A percentile compares a stretch with the other conserved stretches of the same genome.
Conservation (phyloP, 2,113 vertebrate species). For the Tautogolabrus adspersus region DNA sequence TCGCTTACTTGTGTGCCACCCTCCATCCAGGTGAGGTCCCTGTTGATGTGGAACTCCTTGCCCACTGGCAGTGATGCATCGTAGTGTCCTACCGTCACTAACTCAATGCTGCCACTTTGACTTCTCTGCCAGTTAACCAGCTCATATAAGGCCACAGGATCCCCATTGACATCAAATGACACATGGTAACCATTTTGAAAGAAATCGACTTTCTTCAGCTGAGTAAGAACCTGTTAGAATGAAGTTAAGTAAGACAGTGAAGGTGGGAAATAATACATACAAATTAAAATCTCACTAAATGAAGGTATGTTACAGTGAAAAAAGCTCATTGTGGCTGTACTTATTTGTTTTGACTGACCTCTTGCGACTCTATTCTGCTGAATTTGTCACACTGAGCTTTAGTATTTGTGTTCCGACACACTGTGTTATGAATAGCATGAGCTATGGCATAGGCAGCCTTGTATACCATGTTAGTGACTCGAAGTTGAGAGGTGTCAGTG, state of each 20-base stretch:
- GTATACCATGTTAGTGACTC: conserved; percentile 80
- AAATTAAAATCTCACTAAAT: background rate
- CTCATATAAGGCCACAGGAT: conserved; percentile 77
- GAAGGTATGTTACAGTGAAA: background rate
- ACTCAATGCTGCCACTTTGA: conserved; percentile 43
- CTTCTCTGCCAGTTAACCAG: conserved; percentile 79
- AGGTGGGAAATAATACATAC: background rate
- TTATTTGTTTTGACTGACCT: conserved; percentile 50
- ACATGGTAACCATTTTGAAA: conserved; percentile 68
- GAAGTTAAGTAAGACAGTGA: background rate
- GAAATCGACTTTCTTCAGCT: conserved; percentile 74
- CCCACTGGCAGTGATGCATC: conserved; percentile 69
- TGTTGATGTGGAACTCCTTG: conserved; percentile 67
- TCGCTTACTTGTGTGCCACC: conserved; percentile 56
- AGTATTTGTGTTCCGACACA: conserved; percentile 53
- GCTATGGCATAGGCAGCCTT: conserved; percentile 82
- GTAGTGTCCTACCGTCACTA: conserved; percentile 74
- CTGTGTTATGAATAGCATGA: conserved; percentile 69
- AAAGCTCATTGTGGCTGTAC: background rate
- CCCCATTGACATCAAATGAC: conserved; percentile 78
- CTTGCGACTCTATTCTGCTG: conserved; percentile 38
- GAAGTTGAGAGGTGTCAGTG: conserved; percentile 78
- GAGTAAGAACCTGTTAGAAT: conserved; percentile 57
- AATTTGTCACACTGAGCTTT: conserved; percentile 57
- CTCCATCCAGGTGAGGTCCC: conserved; percentile 67